A percentile compares a stretch with the other conserved stretches of the same genome.
phyloP scores from a whole-genome alignment of 2,113 vertebrate species.

The Sinocyclocheilus grahami region DNA sequence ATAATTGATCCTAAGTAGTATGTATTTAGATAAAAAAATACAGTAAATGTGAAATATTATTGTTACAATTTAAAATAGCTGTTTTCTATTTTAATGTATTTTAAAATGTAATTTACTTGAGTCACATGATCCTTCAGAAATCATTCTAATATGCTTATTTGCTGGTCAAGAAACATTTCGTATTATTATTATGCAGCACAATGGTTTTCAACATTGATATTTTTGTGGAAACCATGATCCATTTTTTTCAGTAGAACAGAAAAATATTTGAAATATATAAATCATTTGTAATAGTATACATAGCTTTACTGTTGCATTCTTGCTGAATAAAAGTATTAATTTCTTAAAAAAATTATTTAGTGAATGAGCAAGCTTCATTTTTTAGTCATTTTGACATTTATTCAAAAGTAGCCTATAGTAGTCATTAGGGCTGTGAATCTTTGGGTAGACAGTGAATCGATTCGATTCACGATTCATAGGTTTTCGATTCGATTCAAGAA shows the following conservation, averaged over 20 bases:
- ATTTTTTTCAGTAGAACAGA: neutral
- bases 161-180: neutral
- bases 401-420: too few relatives aligned
- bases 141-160: neutral
- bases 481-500: too few relatives aligned
- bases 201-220: neutral
- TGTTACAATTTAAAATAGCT: neutral
- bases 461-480: too few relatives aligned
- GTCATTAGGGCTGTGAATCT: too few relatives aligned
- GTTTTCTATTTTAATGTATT: neutral
- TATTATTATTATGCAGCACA: neutral
- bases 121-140: neutral
- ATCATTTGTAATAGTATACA: neutral
- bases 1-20: neutral
- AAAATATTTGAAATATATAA: neutral
- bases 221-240: neutral
- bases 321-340: neutral
- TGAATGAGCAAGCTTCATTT: too few relatives aligned
- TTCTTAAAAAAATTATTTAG: neutral
- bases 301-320: neutral
- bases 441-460: too few relatives aligned
- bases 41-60: neutral
- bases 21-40: too few relatives aligned
- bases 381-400: too few relatives aligned
- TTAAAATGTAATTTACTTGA: neutral